These are phyloP conservation scores for Porites divaricata DNA, from an alignment of 92 coral and sea anemone species.

Conservation along the genomic window DNA sequence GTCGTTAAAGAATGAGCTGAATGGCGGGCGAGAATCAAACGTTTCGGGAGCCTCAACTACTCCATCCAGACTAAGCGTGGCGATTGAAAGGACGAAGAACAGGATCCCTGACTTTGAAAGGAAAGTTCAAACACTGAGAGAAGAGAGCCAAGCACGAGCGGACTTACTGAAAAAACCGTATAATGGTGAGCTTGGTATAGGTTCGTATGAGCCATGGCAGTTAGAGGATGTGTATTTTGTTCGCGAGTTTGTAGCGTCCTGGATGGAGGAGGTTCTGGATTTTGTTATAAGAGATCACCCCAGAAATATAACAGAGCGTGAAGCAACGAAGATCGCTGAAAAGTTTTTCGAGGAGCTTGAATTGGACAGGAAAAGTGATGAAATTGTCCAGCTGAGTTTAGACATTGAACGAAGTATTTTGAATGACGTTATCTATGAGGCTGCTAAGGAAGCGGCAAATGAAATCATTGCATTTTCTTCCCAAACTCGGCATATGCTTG, in stretches of 20 bases:
- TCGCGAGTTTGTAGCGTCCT: conserved; percentile 73
- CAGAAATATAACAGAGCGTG: conserved; percentile 23
- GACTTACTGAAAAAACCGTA: conserved; percentile 61
- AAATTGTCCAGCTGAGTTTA: conserved; percentile 34
- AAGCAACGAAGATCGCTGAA: conserved; percentile 31
- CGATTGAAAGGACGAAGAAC: conserved; percentile 54
- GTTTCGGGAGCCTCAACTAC: conserved; percentile 5
- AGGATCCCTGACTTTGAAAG: conserved; percentile 63
- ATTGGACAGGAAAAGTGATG: conserved; percentile 47
- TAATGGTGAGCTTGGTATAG: conserved; percentile 79
- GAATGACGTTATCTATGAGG: conserved; percentile 57
- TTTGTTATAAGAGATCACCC: conserved; percentile 56
- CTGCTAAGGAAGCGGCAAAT: conserved; percentile 48
- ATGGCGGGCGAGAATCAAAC: background rate
- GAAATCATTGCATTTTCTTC: conserved; percentile 55
- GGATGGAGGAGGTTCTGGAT: conserved; percentile 83
- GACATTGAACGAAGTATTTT: conserved; percentile 49
- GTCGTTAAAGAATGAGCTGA: conserved; percentile 41
- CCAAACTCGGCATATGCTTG: conserved; percentile 49
- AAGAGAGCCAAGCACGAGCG: conserved; percentile 44
- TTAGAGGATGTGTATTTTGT: conserved; percentile 82
- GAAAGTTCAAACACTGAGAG: conserved; percentile 43
- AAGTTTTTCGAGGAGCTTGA: conserved; percentile 65
- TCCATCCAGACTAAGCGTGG: conserved; percentile 53
- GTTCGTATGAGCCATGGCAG: conserved; percentile 89